Evolutionary conservation across 2,113 vertebrate genomes (phyloP).

Genomic region (Acanthisitta chloris): DNA sequence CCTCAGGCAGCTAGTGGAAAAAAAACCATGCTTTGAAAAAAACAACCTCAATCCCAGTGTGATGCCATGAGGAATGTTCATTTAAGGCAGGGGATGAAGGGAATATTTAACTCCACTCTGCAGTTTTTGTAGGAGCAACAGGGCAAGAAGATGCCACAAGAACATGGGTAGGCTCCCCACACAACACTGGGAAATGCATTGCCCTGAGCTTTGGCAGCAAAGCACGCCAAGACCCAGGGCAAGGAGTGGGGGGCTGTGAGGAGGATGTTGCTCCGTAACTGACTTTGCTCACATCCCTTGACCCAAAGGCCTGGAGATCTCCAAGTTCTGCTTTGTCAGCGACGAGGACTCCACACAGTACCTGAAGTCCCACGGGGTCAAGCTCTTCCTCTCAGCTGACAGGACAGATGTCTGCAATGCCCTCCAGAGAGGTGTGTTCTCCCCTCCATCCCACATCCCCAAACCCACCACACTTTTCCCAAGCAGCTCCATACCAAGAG

Average conservation of each 20-base stretch:
- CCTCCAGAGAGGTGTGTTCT: slow-evolving; percentile 55
- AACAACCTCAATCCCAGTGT: background rate
- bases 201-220: background rate
- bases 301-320: slow-evolving; percentile 76
- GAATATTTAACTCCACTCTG: background rate
- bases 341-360: slow-evolving; percentile 71
- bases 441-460: background rate
- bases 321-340: slow-evolving; percentile 79
- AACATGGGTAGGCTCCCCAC: background rate
- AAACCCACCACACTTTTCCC: background rate
- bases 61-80: background rate
- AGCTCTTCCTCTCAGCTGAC: slow-evolving; percentile 80
- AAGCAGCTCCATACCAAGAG: background rate
- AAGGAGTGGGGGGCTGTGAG: background rate
- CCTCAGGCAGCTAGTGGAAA: background rate
- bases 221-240: rapidly evolving
- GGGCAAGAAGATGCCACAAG: background rate
- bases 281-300: background rate
- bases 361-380: slow-evolving; percentile 71
- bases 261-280: background rate
- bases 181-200: background rate
- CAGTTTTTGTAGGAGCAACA: background rate
- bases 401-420: slow-evolving; percentile 66
- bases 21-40: background rate
- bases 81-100: background rate